Base-by-base conservation (phyloP, 2,888 invertebrate genomes). In the Trachelus troglodyta region DNA sequence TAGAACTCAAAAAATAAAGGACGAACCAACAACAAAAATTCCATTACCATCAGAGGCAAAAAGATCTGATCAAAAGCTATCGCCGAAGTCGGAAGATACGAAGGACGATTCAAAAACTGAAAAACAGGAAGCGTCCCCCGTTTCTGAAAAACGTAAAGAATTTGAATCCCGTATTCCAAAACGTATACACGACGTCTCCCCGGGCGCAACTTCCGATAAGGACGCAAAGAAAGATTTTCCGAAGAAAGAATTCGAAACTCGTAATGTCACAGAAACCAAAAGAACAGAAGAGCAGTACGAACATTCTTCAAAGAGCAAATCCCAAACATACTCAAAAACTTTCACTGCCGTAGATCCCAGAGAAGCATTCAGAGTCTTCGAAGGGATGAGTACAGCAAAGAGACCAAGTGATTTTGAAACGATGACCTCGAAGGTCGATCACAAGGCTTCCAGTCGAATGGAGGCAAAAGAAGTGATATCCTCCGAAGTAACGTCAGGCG, bases 391-490 rank as follows among this genome's bases (percentile, higher is more conserved):
- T 34, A 78, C 78, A 4, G 77, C 79, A 34, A 84, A 84, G n/a
- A 81, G 83, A n/a, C 74, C n/a, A 34, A 77, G 80, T 2, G 85
- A 86, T 15, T 76, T 79, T 1, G 81, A 82, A 1, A 82, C 83
- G 0, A 83, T 87, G 4, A 87, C 85, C 0, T 91, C 91, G 1
- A 90, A 85, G 78, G 78, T 89, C 34, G 90, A 90, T 73, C 89
- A 85, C 11, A 86, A 86, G 73, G 85, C 87, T 3, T 85, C 86
- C 0, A 86, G 84, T 4, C 86, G 81, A 9, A 76, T 84, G 1
- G 89, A 89, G 37, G 88, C 87, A 34, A 90, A 87, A 31, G 89
- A 89, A 75, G 78, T 88, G 0, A 83, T 85, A 2, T 89, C 89
- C 0, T 89, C 89, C 1, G 88, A 91, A 76, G 86, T 87, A 4